Percentiles rank a stretch among this genome's conserved stretches.
Evolutionary conservation across 1,140 invertebrate species (phyloP).

Genomic region (Xylocopa sonorina): DNA sequence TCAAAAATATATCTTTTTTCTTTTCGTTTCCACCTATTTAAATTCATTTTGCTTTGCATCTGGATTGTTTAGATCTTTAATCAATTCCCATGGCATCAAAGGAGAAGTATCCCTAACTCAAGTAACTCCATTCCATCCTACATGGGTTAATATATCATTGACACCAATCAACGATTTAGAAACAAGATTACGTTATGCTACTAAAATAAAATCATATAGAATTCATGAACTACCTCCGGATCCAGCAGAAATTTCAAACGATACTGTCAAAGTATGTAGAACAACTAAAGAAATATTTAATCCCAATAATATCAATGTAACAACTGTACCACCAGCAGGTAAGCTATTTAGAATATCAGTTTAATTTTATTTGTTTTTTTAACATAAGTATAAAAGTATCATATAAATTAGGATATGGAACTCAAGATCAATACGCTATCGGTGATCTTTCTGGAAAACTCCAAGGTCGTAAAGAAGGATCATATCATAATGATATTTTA

Average conservation of each 20-base stretch:
- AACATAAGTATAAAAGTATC: neutral
- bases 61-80: slow-evolving; percentile 84
- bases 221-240: slow-evolving; percentile 87
- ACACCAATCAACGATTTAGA: slow-evolving; percentile 85
- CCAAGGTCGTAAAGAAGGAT: slow-evolving; percentile 87
- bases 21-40: neutral
- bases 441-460: slow-evolving; percentile 96
- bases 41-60: neutral
- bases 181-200: slow-evolving; percentile 84
- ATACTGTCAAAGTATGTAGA: slow-evolving; percentile 83
- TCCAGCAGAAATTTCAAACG: slow-evolving; percentile 80
- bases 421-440: slow-evolving; percentile 93
- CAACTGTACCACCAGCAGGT: slow-evolving; percentile 85
- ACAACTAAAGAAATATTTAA: slow-evolving; percentile 88
- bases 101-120: slow-evolving; percentile 92
- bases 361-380: neutral
- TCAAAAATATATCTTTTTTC: slow-evolving; percentile 1
- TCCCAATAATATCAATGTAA: slow-evolving; percentile 84
- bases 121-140: slow-evolving; percentile 92
- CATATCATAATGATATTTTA: slow-evolving; percentile 86
- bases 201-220: slow-evolving; percentile 85
- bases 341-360: slow-evolving; percentile 38
- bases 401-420: slow-evolving; percentile 84
- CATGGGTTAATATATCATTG: slow-evolving; percentile 90
- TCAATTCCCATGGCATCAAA: slow-evolving; percentile 91